Evolutionary conservation across 2,888 invertebrate genomes (phyloP).

Genomic region (Calephelis perditalis): DNA sequence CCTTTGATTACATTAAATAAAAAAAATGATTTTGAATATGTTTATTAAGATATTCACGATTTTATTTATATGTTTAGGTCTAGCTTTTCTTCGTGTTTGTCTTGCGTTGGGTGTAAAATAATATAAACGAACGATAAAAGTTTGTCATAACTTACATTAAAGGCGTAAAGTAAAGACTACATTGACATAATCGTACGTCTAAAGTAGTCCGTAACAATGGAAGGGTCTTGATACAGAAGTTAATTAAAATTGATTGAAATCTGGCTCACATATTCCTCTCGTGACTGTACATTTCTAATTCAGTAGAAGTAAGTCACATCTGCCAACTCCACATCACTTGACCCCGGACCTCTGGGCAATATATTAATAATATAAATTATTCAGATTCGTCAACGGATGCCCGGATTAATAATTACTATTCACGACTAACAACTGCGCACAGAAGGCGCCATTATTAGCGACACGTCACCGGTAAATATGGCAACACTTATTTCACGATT

Average conservation of each 20-base stretch:
- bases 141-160: too few relatives aligned
- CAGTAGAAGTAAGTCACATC: conserved; percentile 25
- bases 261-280: not conserved
- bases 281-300: conserved; percentile 10
- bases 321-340: conserved; percentile 33
- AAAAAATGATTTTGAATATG: too few relatives aligned
- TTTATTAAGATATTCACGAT: too few relatives aligned
- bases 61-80: too few relatives aligned
- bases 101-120: too few relatives aligned
- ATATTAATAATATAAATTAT: conserved; percentile 70
- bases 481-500: conserved; percentile 75
- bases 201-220: too few relatives aligned
- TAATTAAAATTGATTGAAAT: not conserved
- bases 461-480: conserved; percentile 76
- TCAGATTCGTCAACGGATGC: conserved; percentile 65
- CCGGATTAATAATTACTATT: conserved; percentile 72
- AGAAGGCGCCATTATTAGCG: conserved; percentile 70
- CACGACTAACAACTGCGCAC: conserved; percentile 50
- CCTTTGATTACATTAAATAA: too few relatives aligned
- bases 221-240: not conserved
- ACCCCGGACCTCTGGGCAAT: conserved; percentile 51
- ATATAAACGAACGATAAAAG: too few relatives aligned
- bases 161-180: too few relatives aligned
- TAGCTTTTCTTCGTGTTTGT: too few relatives aligned
- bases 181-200: too few relatives aligned